Evolutionary conservation across 37 sponge, comb jelly and placozoan genomes (phyloP), one percentile per base, ranked within the genome.

Genomic region (Eunapius fragilis): DNA sequence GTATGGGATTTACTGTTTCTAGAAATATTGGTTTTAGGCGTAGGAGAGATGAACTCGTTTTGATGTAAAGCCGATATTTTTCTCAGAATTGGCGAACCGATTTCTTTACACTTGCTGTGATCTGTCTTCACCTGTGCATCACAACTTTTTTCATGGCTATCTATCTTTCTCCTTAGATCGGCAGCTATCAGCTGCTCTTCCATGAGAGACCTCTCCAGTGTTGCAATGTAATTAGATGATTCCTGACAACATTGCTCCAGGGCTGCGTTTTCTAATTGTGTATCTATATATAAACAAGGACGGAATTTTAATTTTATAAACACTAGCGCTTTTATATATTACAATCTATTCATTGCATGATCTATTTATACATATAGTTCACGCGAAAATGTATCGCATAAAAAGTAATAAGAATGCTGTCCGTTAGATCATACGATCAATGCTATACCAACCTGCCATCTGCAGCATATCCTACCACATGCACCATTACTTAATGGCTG

Each of bases 91-190:
- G 14, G 17, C 17, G 58, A 11, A 4, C 22, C 58, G 17, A 19
- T 58, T 58, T 58, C 58, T 58, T 58, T 58, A 45, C 9, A n/a
- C 6, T 3, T 41, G 6, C 41, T 13, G 6, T 58, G 58, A 19
- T 58, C 58, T 58, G 58, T 19, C 58, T 58, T 58, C 27, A 6
- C 22, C 17, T 71, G 75, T 24, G 70, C 37, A 41, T 3, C 41
- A 41, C 41, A 41, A 72, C 31, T 37, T 38, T 70, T 83, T 38
- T 37, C 79, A n/a, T 2, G 9, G 9, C 41, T 45, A 19, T 70
- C 70, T 2, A 87, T 67, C 49, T 87, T 79, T 67, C 69, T 87
- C 58, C 13, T 71, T 68, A 87, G 75, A 13, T 72, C 67, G 2
- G 80, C 68, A 30, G 31, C 71, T 3, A 67, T 58, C 36, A 25